Base-by-base conservation (phyloP, 2,797 vertebrate genomes). In the Ctenosaura bakeri region DNA sequence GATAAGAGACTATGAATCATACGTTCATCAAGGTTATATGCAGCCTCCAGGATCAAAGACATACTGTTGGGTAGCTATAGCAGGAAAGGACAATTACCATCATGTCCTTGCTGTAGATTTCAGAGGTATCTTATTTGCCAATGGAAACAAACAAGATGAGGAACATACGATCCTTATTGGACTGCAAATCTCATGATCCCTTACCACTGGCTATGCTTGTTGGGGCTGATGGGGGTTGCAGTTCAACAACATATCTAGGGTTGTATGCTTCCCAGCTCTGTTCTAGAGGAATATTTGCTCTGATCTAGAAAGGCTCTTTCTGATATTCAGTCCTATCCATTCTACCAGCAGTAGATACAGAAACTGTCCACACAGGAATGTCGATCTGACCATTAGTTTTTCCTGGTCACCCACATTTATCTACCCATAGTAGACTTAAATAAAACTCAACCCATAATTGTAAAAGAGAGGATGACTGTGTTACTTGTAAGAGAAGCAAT, bases 401-500 rank as follows among this genome's bases (percentile, higher is more conserved):
- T 82, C 29, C 18, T 50, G n/a, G 38, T 82, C 18, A 56, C 24
- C 76, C 32, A 85, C 62, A 10, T n/a, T 83, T 89, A 69, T 8
- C 22, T 32, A 69, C 22, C n/a, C 22, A 59, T 69, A 20, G 24
- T 77, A 79, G 20, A 32, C 52, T 84, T 78, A 78, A 59, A 89
- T 59, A 59, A 54, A 62, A 83, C n/a, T 54, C 7, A 81, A 26
- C 14, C 42, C 56, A 64, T 64, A 76, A 46, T 32, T 24, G 32
- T 50, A 79, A 77, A 88, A 89, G 78, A 62, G 78, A 90, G 85
- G 85, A 93, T 86, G 84, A 89, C 86, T 89, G 52, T 56, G 20
- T 54, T 83, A 64, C 22, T 94, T 93, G 69, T 92, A 90, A 92
- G 73, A 89, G 85, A 86, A 16, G 91, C 85, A 95, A 94, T 93